Percentiles rank a stretch among this genome's conserved stretches.
Conservation (phyloP, 2,888 invertebrate species). For the Cryptosula pallasiana region DNA sequence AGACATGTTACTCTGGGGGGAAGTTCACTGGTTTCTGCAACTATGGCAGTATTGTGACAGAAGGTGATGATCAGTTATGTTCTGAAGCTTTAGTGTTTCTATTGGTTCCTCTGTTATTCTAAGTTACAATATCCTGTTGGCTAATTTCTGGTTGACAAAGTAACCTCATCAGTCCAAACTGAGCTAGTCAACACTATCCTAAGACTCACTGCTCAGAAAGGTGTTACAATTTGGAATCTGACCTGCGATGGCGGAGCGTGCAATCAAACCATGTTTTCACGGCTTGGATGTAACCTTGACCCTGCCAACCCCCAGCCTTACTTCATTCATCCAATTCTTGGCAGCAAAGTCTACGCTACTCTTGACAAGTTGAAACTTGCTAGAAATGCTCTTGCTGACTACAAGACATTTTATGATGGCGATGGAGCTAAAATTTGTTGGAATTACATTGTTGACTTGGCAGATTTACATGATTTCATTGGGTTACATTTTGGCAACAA, state of each 20-base stretch:
- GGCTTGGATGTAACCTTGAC: background rate
- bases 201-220: no score
- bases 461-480: background rate
- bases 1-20: background rate
- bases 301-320: background rate
- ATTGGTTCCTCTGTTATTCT: background rate
- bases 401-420: no score
- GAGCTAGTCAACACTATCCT: background rate
- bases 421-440: no score
- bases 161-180: background rate
- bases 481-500: background rate
- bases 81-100: background rate
- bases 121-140: background rate
- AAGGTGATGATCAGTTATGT: background rate
- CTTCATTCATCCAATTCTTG: background rate
- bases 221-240: background rate
- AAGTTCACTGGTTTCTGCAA: background rate
- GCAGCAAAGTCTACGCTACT: background rate
- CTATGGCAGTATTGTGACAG: background rate
- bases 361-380: background rate
- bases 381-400: no score
- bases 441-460: background rate
- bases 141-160: background rate
- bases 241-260: no score
- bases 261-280: background rate